Base-by-base conservation (phyloP, 2,113 vertebrate species). In the Dromaius novaehollandiae region DNA sequence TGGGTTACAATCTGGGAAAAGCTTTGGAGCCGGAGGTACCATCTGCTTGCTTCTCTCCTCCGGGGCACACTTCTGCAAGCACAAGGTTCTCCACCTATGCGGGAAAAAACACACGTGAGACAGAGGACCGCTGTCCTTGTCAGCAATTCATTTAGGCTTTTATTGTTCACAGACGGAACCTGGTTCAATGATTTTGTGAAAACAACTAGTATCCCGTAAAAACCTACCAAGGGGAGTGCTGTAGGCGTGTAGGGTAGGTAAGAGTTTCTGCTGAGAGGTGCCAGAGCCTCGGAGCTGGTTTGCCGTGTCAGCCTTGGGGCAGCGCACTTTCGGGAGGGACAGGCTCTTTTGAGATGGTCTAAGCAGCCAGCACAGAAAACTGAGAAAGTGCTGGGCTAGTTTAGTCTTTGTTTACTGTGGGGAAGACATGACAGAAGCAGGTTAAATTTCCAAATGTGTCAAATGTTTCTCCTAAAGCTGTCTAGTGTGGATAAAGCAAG, bases 1-100 rank as follows among this genome's bases (percentile, higher is more conserved):
- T 7, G 13, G 14, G 2, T 8, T 82, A 61, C 24, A 22, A 19
- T 46, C 69, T 6, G 85, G 60, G 55, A 32, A 8, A 32, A 82
- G 34, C 26, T 0, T 55, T 24, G 34, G 11, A 0, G 0, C 4
- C 48, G 53, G 28, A 25, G n/a, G 6, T 18, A 53, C 14, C 0
- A 0, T 53, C 30, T 40, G 28, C 2, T 0, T 87, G 40, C 0
- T 1, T 24, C 42, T 86, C 25, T 53, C 5, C 38, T 24, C 11
- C 64, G 0, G 11, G 17, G 28, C 30, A 26, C 5, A 24, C 46
- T n/a, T n/a, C 13, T 22, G 30, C 32, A 22, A 70, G 44, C 34
- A 34, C 50, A 28, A 58, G 17, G 17, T 34, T 53, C 36, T 20
- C 18, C 25, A 38, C 25, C 28, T n/a, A 38, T 38, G 19, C 14